These are phyloP conservation scores for Drosophila pseudotakahashii DNA, from an alignment of 2,888 invertebrate species.

Conservation along the genomic window DNA sequence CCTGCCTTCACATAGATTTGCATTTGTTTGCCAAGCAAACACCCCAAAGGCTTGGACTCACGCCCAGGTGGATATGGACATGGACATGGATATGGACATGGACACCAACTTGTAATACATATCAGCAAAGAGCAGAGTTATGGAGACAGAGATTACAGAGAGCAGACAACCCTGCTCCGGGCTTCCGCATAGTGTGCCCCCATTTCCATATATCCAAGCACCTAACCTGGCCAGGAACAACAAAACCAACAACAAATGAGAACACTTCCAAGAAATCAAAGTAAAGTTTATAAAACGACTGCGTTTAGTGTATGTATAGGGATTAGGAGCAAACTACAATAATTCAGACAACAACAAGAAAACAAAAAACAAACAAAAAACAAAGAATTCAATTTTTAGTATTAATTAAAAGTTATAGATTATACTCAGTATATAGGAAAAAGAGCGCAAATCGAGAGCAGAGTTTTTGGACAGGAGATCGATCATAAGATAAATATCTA, in stretches of 20 bases:
- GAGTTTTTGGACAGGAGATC: conserved; percentile 8
- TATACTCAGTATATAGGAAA: conserved; percentile 31
- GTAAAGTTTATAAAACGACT: conserved; percentile 69
- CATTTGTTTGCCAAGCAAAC: conserved; percentile 45
- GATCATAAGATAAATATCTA: conserved; percentile 19
- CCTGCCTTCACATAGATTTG: conserved; percentile 4
- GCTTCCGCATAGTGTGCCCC: conserved; percentile 29
- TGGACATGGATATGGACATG: conserved; percentile 17
- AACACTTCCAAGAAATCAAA: conserved; percentile 71
- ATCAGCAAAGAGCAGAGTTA: conserved; percentile 25
- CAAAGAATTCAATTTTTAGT: conserved; percentile 49
- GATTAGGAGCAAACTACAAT: conserved; percentile 40
- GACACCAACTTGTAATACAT: conserved; percentile 37
- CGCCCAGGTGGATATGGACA: conserved; percentile 7
- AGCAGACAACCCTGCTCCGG: neutral
- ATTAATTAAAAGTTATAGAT: conserved; percentile 48
- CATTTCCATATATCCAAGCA: conserved; percentile 3
- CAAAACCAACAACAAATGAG: conserved; percentile 29
- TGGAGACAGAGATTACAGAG: neutral
- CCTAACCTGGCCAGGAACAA: conserved; percentile 3
- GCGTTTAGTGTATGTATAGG: conserved; percentile 51
- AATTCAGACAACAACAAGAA: conserved; percentile 10
- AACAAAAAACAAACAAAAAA: neutral
- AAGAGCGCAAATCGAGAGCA: conserved; percentile 31
- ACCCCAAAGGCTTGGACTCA: conserved; percentile 6